A percentile compares a stretch with the other conserved stretches of the same genome.
Conservation (phyloP, 1,140 invertebrate species). For the Drosophila sproati region DNA sequence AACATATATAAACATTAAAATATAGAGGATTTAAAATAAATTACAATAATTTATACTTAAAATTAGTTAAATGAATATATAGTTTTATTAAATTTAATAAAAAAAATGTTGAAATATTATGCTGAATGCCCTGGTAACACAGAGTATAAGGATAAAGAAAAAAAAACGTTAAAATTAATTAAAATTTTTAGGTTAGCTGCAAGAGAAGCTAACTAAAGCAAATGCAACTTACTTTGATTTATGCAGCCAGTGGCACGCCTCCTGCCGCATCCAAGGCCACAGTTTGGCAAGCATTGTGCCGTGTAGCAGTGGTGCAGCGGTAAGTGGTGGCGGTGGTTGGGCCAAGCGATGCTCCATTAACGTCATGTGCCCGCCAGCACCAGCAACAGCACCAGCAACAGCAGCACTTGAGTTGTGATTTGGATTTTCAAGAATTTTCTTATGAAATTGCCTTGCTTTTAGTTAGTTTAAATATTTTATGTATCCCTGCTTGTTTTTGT, state of each 20-base stretch:
- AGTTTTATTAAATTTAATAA: too few species aligned
- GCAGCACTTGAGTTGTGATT: conserved; percentile 34
- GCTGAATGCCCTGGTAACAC: too few species aligned
- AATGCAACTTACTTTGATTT: conserved; percentile 73
- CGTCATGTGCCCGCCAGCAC: conserved; percentile 54
- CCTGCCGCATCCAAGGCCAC: conserved; percentile 49
- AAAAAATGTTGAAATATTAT: too few species aligned
- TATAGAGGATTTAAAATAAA: too few species aligned
- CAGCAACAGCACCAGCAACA: conserved; percentile 16
- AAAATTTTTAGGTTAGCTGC: conserved; percentile 10
- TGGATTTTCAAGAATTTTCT: conserved; percentile 57
- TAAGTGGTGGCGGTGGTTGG: conserved; percentile 4
- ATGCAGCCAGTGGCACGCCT: conserved; percentile 66
- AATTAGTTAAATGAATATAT: too few species aligned
- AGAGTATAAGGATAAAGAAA: too few species aligned
- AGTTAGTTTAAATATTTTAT: conserved; percentile 62
- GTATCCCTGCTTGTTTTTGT: conserved; percentile 37
- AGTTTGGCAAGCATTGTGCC: conserved; percentile 46
- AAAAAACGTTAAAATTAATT: conserved; percentile 44
- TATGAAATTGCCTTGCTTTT: conserved; percentile 59
- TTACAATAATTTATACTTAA: too few species aligned
- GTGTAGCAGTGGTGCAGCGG: conserved; percentile 23
- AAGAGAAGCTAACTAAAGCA: background rate
- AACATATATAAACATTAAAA: too few species aligned
- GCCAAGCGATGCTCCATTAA: conserved; percentile 61